Percentiles rank a stretch among this genome's conserved stretches.
Evolutionary conservation across 2,113 vertebrate genomes (phyloP).

Genomic region (Coreoperca whiteheadi): DNA sequence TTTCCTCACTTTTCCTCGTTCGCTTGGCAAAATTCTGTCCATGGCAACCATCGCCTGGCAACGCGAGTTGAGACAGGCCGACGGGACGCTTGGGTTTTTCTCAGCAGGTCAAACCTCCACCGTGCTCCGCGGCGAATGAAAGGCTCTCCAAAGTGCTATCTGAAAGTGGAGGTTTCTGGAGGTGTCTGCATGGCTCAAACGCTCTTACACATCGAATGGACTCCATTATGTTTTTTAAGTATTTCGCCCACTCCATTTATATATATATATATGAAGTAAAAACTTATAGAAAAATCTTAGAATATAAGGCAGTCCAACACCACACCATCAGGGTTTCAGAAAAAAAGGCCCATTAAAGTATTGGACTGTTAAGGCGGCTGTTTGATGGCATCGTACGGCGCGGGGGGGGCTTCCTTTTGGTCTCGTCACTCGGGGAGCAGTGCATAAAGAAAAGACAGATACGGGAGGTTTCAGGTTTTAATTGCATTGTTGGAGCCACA

Average conservation of each 20-base stretch:
- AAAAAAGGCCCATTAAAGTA: not conserved
- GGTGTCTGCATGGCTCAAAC: not conserved
- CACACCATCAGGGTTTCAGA: not conserved
- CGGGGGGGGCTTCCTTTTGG: not conserved
- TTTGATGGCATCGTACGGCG: not conserved
- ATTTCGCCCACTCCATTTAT: not conserved
- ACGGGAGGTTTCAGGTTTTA: constrained; percentile 10
- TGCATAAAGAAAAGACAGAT: not conserved
- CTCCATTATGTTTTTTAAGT: no score
- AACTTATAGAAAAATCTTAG: not conserved
- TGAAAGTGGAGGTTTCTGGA: not conserved
- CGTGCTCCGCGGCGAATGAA: not conserved
- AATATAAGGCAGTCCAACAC: not conserved
- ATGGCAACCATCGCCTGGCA: not conserved
- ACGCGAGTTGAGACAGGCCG: not conserved
- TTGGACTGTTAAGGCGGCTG: not conserved
- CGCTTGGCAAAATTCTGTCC: not conserved
- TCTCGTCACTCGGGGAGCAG: not conserved
- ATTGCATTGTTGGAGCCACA: constrained; percentile 15
- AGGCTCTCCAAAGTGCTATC: not conserved
- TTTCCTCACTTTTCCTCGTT: not conserved
- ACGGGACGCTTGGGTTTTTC: not conserved
- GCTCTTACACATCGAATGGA: not conserved
- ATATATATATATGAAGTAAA: not conserved
- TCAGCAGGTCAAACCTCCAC: not conserved